These are phyloP conservation scores for Cotesia glomerata DNA, from an alignment of 1,140 invertebrate genomes.

Conservation along the genomic window DNA sequence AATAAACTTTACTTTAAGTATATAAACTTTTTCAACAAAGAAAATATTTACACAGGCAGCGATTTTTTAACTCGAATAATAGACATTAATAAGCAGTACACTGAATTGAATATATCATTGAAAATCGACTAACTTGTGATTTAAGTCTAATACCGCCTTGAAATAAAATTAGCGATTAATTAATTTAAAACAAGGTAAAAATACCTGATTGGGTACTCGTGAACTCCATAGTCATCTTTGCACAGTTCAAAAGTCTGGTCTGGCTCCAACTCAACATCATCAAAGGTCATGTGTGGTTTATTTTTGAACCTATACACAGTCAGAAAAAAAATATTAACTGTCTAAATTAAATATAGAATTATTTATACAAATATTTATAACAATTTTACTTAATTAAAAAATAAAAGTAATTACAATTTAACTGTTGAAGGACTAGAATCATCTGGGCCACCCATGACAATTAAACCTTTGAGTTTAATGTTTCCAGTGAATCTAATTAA, in stretches of 20 bases:
- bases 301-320: slow-evolving; percentile 82
- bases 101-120: not conserved
- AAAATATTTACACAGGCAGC: no score
- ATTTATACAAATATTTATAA: not conserved
- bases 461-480: slow-evolving; percentile 93
- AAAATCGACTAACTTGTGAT: not conserved
- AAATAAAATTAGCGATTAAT: slow-evolving; percentile 5
- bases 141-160: not conserved
- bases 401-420: slow-evolving; percentile 77
- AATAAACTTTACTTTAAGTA: no score
- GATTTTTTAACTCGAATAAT: no score
- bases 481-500: slow-evolving; percentile 83
- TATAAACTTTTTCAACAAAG: no score
- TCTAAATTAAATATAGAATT: not conserved
- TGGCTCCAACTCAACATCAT: slow-evolving; percentile 73
- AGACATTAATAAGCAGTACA: no score
- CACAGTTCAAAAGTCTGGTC: slow-evolving; percentile 93
- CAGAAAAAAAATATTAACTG: slow-evolving; percentile 10
- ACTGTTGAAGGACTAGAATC: slow-evolving; percentile 83
- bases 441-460: slow-evolving; percentile 86
- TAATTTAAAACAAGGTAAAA: slow-evolving; percentile 36
- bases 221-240: slow-evolving; percentile 75
- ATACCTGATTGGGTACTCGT: slow-evolving; percentile 92
- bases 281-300: slow-evolving; percentile 91
- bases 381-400: not conserved